Conservation (phyloP, 2,113 vertebrate genomes). For the Tenebrosternarchus preto region DNA sequence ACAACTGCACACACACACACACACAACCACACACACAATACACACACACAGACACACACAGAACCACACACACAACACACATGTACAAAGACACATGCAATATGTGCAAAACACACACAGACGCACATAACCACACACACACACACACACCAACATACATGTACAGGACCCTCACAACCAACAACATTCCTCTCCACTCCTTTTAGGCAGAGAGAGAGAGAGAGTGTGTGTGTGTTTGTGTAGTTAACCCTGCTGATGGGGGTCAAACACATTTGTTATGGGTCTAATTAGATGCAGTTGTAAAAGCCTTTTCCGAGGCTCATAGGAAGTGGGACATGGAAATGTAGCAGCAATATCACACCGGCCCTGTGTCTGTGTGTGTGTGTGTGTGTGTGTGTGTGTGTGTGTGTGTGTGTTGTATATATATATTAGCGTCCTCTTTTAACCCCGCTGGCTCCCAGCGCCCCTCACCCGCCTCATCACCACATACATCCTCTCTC, state of each 20-base stretch:
- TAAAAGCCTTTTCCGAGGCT: conserved; percentile 6
- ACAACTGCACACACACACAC: too few species aligned
- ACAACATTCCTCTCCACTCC: background rate
- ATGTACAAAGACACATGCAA: too few species aligned
- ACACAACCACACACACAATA: too few species aligned
- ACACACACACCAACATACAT: too few species aligned
- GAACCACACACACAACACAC: too few species aligned
- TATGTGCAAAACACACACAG: too few species aligned
- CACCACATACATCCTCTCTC: background rate
- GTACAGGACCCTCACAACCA: background rate
- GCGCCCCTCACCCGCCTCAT: background rate
- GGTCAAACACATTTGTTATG: conserved; percentile 53
- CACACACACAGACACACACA: too few species aligned
- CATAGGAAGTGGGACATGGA: background rate
- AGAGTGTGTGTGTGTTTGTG: conserved; percentile 16
- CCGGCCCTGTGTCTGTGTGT: conserved; percentile 19
- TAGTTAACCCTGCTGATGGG: conserved; percentile 41
- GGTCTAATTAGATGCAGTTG: conserved; percentile 48
- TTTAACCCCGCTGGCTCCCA: background rate
- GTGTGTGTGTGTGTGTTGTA: background rate
- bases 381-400: conserved; percentile 4
- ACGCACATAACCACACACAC: too few species aligned
- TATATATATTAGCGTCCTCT: background rate
- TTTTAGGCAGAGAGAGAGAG: background rate
- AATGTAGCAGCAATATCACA: too few species aligned